phyloP scores from a whole-genome alignment of 30 jellyfish, hydroid and myxozoan species.

The Hydractinia echinata region DNA sequence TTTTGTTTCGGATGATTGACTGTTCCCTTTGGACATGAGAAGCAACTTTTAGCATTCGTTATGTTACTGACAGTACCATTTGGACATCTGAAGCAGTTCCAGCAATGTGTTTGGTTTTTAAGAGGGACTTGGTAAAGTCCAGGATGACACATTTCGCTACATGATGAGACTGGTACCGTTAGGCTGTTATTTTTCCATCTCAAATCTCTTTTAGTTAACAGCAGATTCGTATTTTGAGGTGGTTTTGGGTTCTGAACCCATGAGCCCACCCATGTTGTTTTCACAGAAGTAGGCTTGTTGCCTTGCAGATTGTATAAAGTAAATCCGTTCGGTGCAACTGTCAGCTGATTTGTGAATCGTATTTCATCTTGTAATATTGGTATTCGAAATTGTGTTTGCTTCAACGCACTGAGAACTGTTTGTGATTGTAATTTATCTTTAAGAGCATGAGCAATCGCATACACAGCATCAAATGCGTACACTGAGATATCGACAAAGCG shows the following conservation, averaged over 20 bases:
- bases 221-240: neutral
- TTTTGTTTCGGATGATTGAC: slow-evolving; percentile 67
- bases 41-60: slow-evolving; percentile 64
- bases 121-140: slow-evolving; percentile 44
- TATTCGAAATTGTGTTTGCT: slow-evolving; percentile 26
- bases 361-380: slow-evolving; percentile 26
- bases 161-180: slow-evolving; percentile 51
- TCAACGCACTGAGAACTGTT: slow-evolving; percentile 28
- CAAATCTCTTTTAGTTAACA: slow-evolving; percentile 17
- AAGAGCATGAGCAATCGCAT: neutral
- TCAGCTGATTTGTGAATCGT: neutral
- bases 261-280: slow-evolving; percentile 31
- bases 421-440: neutral
- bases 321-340: slow-evolving; percentile 21
- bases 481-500: neutral
- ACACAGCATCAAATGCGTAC: neutral
- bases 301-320: slow-evolving; percentile 48
- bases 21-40: slow-evolving; percentile 30
- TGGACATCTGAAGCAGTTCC: slow-evolving; percentile 74
- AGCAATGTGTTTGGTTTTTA: slow-evolving; percentile 47
- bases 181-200: slow-evolving; percentile 67
- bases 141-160: slow-evolving; percentile 58
- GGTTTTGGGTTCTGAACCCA: slow-evolving; percentile 12
- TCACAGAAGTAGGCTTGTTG: slow-evolving; percentile 7
- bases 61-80: slow-evolving; percentile 49